A percentile compares a stretch with the other conserved stretches of the same genome.
These are phyloP conservation scores for Flexamia atlantica DNA, from an alignment of 2,888 invertebrate species.

Conservation along the genomic window DNA sequence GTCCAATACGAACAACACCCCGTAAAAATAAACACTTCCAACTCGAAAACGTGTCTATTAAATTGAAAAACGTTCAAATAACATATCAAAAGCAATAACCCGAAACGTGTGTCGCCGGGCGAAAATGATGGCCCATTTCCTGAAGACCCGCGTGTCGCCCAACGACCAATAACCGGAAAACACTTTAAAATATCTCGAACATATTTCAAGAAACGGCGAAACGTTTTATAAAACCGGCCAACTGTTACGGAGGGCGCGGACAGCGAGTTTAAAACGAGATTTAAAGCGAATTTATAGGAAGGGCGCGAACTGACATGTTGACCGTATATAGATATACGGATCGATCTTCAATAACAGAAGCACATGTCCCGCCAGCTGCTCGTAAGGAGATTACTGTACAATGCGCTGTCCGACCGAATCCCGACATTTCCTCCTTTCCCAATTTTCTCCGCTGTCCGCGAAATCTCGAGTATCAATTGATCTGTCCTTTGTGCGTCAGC, in stretches of 20 bases:
- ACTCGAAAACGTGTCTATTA: too few relatives aligned
- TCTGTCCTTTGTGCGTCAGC: slow-evolving; percentile 39
- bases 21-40: too few relatives aligned
- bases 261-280: slow-evolving; percentile 26
- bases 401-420: slow-evolving; percentile 7
- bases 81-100: slow-evolving; percentile 11
- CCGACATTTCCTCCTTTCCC: neutral
- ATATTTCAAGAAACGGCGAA: slow-evolving; percentile 48
- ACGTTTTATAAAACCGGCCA: slow-evolving; percentile 47
- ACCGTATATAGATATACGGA: slow-evolving; percentile 2
- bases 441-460: slow-evolving; percentile 30
- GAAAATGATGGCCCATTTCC: slow-evolving; percentile 23
- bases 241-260: slow-evolving; percentile 38
- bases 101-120: neutral
- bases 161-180: slow-evolving; percentile 23
- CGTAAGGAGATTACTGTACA: slow-evolving; percentile 28
- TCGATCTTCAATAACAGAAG: slow-evolving; percentile 37
- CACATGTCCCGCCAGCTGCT: slow-evolving; percentile 49
- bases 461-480: slow-evolving; percentile 45
- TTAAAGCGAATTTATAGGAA: slow-evolving; percentile 46
- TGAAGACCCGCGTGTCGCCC: neutral
- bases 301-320: slow-evolving; percentile 35
- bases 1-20: too few relatives aligned
- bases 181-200: slow-evolving; percentile 51
- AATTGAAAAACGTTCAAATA: neutral